Conservation (phyloP, 2,888 invertebrate genomes). For the Lasioglossum marginatum region DNA sequence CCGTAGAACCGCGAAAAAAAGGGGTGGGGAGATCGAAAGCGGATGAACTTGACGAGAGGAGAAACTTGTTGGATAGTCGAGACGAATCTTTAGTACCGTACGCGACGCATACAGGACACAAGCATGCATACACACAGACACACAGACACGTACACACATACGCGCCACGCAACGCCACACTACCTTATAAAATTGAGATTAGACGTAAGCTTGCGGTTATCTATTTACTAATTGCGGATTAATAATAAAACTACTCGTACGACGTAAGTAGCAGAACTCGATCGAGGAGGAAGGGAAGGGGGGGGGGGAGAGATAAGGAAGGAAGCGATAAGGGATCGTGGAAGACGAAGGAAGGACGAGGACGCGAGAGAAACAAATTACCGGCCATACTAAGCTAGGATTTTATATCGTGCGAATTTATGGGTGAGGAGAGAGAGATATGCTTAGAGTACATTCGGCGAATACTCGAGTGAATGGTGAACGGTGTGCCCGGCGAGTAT, state of each 20-base stretch:
- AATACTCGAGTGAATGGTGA: conserved; percentile 53
- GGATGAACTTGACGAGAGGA: neutral
- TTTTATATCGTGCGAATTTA: conserved; percentile 78
- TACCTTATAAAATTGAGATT: conserved; percentile 71
- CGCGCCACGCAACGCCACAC: conserved; percentile 16
- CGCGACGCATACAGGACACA: conserved; percentile 20
- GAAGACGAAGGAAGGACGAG: conserved; percentile 31
- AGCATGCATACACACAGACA: neutral
- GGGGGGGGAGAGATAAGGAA: neutral
- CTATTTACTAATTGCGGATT: conserved; percentile 79
- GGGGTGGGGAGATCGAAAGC: neutral
- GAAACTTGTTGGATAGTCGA: conserved; percentile 68
- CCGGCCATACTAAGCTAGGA: conserved; percentile 81
- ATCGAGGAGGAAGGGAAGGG: conserved; percentile 13
- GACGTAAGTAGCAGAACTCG: conserved; percentile 72
- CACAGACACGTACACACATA: neutral
- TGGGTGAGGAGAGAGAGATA: conserved; percentile 38
- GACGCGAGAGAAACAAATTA: conserved; percentile 75
- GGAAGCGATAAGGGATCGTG: neutral
- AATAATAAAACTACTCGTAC: conserved; percentile 73
- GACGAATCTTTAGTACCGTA: conserved; percentile 64
- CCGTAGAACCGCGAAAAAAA: neutral
- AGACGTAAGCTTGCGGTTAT: conserved; percentile 78
- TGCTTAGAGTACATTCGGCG: conserved; percentile 38
- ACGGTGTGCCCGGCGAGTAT: conserved; percentile 36